Base-by-base conservation (phyloP, 2,113 vertebrate genomes). In the Himantopus leucocephalus region DNA sequence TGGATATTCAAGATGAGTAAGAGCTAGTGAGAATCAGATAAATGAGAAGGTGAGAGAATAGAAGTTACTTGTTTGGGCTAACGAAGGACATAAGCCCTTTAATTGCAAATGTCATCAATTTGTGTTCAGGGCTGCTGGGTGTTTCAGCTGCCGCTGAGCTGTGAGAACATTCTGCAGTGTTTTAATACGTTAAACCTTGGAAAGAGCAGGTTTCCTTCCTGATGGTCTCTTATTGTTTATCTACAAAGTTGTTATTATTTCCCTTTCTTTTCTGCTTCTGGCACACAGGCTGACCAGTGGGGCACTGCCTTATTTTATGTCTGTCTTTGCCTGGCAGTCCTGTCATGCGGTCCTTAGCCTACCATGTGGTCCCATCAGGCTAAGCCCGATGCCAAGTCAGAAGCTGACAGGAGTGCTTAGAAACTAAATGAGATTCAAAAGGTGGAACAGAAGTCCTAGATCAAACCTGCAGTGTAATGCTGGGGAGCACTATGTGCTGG, bases 121-220 rank as follows among this genome's bases (percentile, higher is more conserved):
- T 63, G 20, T 10, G 6, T 64, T 81, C 23, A 24, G 43, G 88
- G 71, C 70, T 81, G 52, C 45, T 71, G 78, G 6, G 35, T 78
- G 43, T 63, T 73, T 73, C 59, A 77, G 86, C n/a, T 82, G 47
- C 68, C 6, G 5, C 73, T 79, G 55, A 47, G 35, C 80, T 60
- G 5, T 67, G 78, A 68, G 84, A 88, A 80, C 21, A 8, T 88
- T 91, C 60, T 87, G 76, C 53, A 45, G 39, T 58, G 52, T 67
- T 94, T 89, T 67, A 76, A 70, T 85, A 34, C 13, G 4, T 64
- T 39, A 60, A 87, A 45, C 74, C 37, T 92, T 91, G 94, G 81
- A 43, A 90, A 93, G 74, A 90, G n/a, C 74, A 90, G 41, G 18
- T 90, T 95, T 96, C 70, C 62, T 91, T 96, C 87, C 80, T 24